Conservation (phyloP, 2,888 invertebrate genomes). For the Plagodis dolabraria region DNA sequence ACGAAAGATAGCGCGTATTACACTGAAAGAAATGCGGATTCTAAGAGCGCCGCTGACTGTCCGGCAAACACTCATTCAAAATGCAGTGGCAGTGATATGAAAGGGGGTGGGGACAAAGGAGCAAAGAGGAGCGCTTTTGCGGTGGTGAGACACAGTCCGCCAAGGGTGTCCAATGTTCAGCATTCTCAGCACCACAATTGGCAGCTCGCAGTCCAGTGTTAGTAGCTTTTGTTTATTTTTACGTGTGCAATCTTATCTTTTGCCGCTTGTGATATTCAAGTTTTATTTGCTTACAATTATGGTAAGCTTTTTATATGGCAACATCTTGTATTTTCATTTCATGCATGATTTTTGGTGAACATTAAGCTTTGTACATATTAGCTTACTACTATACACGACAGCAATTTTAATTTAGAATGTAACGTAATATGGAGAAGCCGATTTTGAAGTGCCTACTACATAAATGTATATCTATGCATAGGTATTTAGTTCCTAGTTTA, state of each 20-base stretch:
- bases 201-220: conserved; percentile 88
- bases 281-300: conserved; percentile 18
- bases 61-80: conserved; percentile 81
- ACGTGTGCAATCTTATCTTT: conserved; percentile 44
- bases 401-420: too few relatives aligned
- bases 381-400: not conserved
- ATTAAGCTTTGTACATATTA: conserved; percentile 5
- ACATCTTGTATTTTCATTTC: not conserved
- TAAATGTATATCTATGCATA: too few relatives aligned
- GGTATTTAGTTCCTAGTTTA: too few relatives aligned
- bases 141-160: conserved; percentile 86
- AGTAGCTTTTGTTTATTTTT: conserved; percentile 73
- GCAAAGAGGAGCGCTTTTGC: conserved; percentile 86
- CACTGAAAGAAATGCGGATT: conserved; percentile 76
- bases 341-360: conserved; percentile 2
- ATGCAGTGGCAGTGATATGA: conserved; percentile 73
- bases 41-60: conserved; percentile 74
- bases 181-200: conserved; percentile 72
- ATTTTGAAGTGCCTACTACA: too few relatives aligned
- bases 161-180: conserved; percentile 72
- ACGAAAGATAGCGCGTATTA: conserved; percentile 81
- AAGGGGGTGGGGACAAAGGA: conserved; percentile 74
- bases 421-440: too few relatives aligned
- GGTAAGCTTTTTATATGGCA: not conserved
- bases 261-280: conserved; percentile 36